Evolutionary conservation across 2,113 vertebrate species (phyloP), one percentile per base, ranked within the genome.

Genomic region (Neofelis nebulosa): DNA sequence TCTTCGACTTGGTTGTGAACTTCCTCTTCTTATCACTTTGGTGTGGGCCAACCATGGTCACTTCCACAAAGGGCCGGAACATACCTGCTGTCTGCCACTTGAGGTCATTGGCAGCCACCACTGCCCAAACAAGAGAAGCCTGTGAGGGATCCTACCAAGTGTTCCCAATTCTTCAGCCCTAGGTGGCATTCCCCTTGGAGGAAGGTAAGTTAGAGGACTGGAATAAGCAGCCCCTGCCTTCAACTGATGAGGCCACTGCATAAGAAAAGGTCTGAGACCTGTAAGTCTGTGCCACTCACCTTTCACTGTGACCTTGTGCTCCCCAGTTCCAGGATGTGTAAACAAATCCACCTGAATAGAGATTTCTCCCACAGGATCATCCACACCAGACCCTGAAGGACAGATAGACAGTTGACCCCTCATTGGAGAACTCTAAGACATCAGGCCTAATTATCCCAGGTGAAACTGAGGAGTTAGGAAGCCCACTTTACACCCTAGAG

Each of bases 1-100:
- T 99, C 98, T 99, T 99, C 38, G 99, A 99, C 97, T 99, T 99
- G 79, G 99, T 99, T 97, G 99, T 99, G 96, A 99, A 99, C 95
- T 99, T 99, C 98, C 99, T 99, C 97, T 99, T 99, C 98, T 99
- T 99, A 98, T 99, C 99, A 66, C 99, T 99, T 95, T 99, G 99
- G 85, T 99, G 99, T 41, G 99, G 99, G 31, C 99, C 99, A 55
- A 99, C 99, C 99, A 99, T 99, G 87, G 99, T 99, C 97, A 99
- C 98, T 98, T 99, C 99, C 97, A 99, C 99, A 2, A 99, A 99
- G 0, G 99, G 99, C 25, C 99, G 99, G 99, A 99, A 99, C 99
- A 99, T 99, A 74, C 99, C 99, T 0, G 99, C 99, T 0, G 99
- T 99, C 97, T 99, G 99, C 99, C 99, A 99, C 97, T 99, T 99